phyloP scores from a whole-genome alignment of 2,797 vertebrate species.

The Cryptoprocta ferox region DNA sequence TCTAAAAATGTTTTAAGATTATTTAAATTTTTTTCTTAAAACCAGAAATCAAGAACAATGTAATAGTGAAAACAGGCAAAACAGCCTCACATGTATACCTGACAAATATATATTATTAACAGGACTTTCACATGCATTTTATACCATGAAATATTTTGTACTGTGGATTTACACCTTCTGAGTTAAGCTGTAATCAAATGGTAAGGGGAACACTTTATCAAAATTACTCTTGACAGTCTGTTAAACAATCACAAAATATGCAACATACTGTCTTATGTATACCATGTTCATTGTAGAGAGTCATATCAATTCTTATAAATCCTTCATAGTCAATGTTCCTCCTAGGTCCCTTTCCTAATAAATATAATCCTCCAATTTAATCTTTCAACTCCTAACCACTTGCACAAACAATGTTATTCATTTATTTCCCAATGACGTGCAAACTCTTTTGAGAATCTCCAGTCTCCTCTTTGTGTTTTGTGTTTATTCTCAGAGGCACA shows the following conservation, averaged over 20 bases:
- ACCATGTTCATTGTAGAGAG: neutral
- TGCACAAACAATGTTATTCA: neutral
- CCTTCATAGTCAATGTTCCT: neutral
- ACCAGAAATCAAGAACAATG: neutral
- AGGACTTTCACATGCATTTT: neutral
- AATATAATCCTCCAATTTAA: neutral
- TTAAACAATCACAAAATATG: neutral
- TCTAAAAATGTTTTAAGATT: neutral
- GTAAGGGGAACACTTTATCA: neutral
- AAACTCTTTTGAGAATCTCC: neutral
- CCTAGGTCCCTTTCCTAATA: neutral
- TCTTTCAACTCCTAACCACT: neutral
- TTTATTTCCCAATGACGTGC: conserved; percentile 5
- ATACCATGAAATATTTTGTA: neutral
- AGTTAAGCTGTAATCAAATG: neutral
- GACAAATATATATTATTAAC: neutral
- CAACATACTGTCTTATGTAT: neutral
- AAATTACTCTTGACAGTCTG: neutral
- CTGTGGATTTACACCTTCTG: neutral
- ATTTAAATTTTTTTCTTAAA: neutral
- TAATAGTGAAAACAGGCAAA: neutral
- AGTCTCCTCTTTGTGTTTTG: neutral
- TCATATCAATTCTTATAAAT: conserved; percentile 3
- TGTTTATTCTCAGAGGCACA: neutral
- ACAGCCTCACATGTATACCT: neutral